Evolutionary conservation across 2,888 invertebrate genomes (phyloP).

Genomic region (Lasioglossum calceatum): DNA sequence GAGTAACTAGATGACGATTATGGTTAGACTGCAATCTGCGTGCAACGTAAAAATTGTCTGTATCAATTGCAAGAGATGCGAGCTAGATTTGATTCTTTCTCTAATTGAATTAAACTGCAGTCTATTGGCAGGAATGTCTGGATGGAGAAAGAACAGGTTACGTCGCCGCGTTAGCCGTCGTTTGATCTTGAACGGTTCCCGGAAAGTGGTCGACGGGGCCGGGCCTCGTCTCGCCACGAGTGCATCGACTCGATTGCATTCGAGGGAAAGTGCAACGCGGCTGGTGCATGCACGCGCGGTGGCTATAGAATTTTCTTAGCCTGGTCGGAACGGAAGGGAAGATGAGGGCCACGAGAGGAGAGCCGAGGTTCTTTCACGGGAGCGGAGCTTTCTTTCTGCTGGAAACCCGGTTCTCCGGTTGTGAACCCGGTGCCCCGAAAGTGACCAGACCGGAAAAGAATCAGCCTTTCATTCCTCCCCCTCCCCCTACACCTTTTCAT

Average conservation of each 20-base stretch:
- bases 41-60: too few relatives aligned
- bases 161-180: background rate
- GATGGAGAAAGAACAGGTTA: background rate
- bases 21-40: too few relatives aligned
- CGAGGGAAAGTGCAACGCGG: background rate
- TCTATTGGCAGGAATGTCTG: background rate
- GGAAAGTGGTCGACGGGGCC: background rate
- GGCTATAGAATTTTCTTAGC: conserved; percentile 31
- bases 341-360: background rate
- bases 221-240: background rate
- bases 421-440: conserved; percentile 20
- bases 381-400: background rate
- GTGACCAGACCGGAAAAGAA: conserved; percentile 27
- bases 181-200: conserved; percentile 2
- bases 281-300: background rate
- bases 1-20: too few relatives aligned
- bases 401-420: background rate
- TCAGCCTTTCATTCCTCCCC: conserved; percentile 39
- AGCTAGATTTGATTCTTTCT: too few relatives aligned
- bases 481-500: conserved; percentile 9
- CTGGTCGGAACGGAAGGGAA: background rate
- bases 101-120: too few relatives aligned
- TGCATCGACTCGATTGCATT: conserved; percentile 17
- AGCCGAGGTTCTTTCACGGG: background rate
- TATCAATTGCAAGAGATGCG: too few relatives aligned